These are phyloP conservation scores for Calidris pygmaea DNA, from an alignment of 2,113 vertebrate genomes.

Conservation along the genomic window DNA sequence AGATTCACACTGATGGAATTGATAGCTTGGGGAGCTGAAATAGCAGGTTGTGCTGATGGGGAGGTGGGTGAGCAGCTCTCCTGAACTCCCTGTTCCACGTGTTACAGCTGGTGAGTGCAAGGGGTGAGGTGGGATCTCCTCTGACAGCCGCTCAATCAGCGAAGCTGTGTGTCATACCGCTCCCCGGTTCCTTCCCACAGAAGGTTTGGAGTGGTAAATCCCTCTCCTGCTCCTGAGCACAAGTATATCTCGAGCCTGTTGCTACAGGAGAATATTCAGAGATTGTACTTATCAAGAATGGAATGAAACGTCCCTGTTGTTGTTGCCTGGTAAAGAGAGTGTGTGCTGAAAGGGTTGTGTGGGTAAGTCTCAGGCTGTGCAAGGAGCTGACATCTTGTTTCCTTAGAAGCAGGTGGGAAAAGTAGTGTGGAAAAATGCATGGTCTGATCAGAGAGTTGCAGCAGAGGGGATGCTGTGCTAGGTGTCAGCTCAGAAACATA, in stretches of 20 bases:
- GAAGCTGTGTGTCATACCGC: not conserved
- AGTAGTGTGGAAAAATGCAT: not conserved
- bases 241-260: not conserved
- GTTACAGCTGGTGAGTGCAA: not conserved
- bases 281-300: not conserved
- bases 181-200: not conserved
- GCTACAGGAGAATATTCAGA: not conserved
- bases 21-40: not conserved
- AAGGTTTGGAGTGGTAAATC: not conserved
- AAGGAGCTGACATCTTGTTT: not conserved
- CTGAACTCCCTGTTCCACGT: not conserved
- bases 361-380: not conserved
- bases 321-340: not conserved
- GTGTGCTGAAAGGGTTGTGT: not conserved
- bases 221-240: not conserved
- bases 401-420: not conserved
- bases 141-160: not conserved
- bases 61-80: not conserved
- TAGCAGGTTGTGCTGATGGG: not conserved
- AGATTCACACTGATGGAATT: not conserved
- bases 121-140: not conserved
- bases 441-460: not conserved
- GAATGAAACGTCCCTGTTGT: not conserved
- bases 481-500: not conserved
- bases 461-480: not conserved